Base-by-base conservation (phyloP, 2,888 invertebrate species). In the Caenorhabditis plicata region DNA sequence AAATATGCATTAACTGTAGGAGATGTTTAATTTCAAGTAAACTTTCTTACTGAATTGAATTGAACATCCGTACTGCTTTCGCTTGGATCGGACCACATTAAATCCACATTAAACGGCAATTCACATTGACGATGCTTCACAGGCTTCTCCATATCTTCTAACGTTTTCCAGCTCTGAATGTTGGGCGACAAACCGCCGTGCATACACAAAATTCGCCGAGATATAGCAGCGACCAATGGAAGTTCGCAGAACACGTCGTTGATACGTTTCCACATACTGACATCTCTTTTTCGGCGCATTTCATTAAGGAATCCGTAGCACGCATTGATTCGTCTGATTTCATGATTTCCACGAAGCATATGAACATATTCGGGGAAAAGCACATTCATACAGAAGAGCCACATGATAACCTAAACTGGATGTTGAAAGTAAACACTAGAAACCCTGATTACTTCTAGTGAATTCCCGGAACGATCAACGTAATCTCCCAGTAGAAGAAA, bases 81-180 rank as follows among this genome's bases (percentile, higher is more conserved):
- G 26, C 46, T 61, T 13, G 75, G 72, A 51, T 75, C 75, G 9
- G 74, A 57, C 75, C 75, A 75, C 62, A 75, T 54, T 13, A 75
- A 45, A 38, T 75, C 74, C 8, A 69, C 55, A 7, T 53, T 38
- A 9, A 72, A 44, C 19, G 72, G 72, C 1, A 17, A 27, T 25
- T 74, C 74, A 26, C 72, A 72, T n/a, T 72, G 72, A 2, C 11
- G 26, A 27, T 58, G 64, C 4, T 46, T 45, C 22, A 65, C 50
- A 7, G 72, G 68, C 39, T 75, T 75, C 72, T 48, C 46, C 32
- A 73, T 52, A 8, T 48, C 53, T 1, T 25, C 35, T 35, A 74
- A 44, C 23, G 58, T 33, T 8, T 51, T 31, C 71, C 71, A 68
- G 22, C 38, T 51, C 42, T 62, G 62, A 42, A 73, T 74, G 25